Conservation (phyloP, 2,797 vertebrate species). For the Anas capensis region DNA sequence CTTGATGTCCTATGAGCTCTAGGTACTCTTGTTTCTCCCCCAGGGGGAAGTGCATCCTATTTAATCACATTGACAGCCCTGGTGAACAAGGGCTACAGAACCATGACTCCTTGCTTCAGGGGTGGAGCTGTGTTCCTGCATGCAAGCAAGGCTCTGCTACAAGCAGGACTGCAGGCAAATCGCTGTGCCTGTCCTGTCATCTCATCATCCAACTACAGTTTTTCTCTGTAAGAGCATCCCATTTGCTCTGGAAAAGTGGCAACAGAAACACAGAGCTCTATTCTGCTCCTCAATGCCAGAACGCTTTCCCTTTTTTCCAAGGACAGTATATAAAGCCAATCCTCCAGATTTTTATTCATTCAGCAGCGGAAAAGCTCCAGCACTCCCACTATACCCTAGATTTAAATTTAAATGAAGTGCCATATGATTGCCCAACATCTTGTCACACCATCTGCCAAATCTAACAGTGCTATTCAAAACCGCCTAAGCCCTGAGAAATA, state of each 20-base stretch:
- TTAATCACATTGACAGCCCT: neutral
- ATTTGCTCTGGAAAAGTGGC: neutral
- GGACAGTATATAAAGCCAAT: neutral
- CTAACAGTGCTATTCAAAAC: neutral
- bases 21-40: neutral
- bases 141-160: neutral
- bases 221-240: neutral
- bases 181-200: neutral
- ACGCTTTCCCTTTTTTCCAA: neutral
- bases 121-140: neutral
- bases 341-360: neutral
- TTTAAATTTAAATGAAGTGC: neutral
- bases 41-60: neutral
- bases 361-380: neutral
- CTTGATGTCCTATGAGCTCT: neutral
- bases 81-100: neutral
- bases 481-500: neutral
- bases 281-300: neutral
- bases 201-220: rapidly evolving
- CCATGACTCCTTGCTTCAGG: neutral
- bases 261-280: neutral
- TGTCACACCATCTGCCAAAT: neutral
- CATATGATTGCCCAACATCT: neutral
- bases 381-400: neutral
- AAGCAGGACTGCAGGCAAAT: neutral